Base-by-base conservation (phyloP, 2,888 invertebrate species). In the Andrena praecox region DNA sequence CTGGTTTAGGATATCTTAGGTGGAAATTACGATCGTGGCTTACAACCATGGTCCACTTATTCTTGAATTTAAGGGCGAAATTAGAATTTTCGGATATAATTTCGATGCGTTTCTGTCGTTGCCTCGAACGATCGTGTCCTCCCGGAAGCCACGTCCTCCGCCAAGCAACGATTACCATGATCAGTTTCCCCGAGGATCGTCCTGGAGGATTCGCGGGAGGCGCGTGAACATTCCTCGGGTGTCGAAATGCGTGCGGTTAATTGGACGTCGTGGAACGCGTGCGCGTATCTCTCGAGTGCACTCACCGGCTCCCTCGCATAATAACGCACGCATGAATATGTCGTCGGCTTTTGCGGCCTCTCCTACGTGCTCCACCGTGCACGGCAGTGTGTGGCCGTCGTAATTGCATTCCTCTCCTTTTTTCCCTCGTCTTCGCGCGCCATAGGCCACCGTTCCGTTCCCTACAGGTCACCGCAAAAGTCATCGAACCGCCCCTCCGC, bases 301-400 rank as follows among this genome's bases (percentile, higher is more conserved):
- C 89, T 89, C 86, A 69, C 80, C 56, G 60, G 78, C 85, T 85
- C 89, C 84, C 85, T 82, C 85, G 84, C 84, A 80, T 88, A 86
- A 89, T 89, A 89, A 87, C 81, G 88, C 86, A 87, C 86, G 86
- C 89, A 91, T 90, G 91, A 91, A 91, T 91, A 91, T 90, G 90
- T 90, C 91, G 86, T 86, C 85, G 88, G 86, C 83, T 84, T 86
- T 85, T 87, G 84, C 87, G 80, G 82, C 72, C 82, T 73, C 82
- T 73, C 73, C 82, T 82, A 74, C 80, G 81, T 67, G 67, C 75
- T 48, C 60, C 74, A 73, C 68, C 67, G 29, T 56, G 56, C 67
- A 67, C 68, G 78, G 86, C 88, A 82, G 90, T 80, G 80, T 86
- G 82, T 90, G 91, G 90, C 91, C 87, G 79, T 76, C 89, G 89